Evolutionary conservation across 2,113 vertebrate species (phyloP).

Genomic region (Megatriorchis doriae): DNA sequence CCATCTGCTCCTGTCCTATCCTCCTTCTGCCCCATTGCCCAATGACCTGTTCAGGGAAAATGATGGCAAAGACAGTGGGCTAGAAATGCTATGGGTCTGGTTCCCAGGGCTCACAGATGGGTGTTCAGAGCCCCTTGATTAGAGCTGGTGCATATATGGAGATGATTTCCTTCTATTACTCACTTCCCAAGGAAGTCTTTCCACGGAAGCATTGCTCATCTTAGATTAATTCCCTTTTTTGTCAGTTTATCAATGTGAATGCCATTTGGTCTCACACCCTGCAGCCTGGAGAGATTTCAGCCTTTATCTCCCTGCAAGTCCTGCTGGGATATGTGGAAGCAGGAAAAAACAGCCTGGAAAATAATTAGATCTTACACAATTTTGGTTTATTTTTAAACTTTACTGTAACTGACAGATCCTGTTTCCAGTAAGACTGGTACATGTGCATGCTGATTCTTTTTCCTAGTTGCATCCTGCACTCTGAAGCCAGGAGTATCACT

Average conservation of each 20-base stretch:
- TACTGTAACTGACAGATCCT: background rate
- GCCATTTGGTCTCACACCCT: background rate
- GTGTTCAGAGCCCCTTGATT: background rate
- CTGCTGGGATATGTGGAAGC: background rate
- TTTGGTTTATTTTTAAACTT: constrained; percentile 42
- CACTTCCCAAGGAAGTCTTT: constrained; percentile 14
- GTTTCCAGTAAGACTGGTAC: background rate
- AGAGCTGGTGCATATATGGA: background rate
- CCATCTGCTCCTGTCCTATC: accelerated
- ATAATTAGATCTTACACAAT: background rate
- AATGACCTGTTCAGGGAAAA: background rate
- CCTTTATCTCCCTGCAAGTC: background rate
- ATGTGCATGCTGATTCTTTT: background rate
- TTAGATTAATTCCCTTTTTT: background rate
- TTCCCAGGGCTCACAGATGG: background rate
- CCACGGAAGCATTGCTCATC: background rate
- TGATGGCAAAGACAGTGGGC: background rate
- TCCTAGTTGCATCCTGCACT: background rate
- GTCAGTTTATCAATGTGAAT: background rate
- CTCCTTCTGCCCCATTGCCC: background rate
- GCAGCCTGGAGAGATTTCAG: background rate
- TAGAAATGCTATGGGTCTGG: accelerated
- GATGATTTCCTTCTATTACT: background rate
- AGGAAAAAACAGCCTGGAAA: constrained; percentile 54
- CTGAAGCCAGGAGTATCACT: background rate